Evolutionary conservation across 2,888 invertebrate species (phyloP).

Genomic region (Stictocephala bisonia): DNA sequence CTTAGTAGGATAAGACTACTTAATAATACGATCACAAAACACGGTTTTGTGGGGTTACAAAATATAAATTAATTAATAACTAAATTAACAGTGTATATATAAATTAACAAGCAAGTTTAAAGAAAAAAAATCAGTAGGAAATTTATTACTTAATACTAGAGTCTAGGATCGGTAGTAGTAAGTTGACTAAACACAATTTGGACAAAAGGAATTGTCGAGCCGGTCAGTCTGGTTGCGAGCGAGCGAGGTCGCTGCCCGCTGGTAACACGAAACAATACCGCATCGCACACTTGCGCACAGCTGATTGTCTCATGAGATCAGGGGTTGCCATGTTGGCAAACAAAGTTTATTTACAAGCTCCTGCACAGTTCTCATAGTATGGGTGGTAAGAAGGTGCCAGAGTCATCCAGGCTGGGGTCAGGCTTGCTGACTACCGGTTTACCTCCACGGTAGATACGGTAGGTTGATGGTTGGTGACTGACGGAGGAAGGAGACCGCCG

Average conservation of each 20-base stretch:
- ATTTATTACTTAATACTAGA: slow-evolving; percentile 40
- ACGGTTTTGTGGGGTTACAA: not conserved
- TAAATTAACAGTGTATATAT: slow-evolving; percentile 36
- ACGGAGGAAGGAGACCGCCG: slow-evolving; percentile 64
- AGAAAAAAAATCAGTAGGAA: slow-evolving; percentile 40
- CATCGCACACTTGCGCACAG: not conserved
- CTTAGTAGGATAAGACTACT: slow-evolving; percentile 26
- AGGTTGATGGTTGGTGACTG: slow-evolving; percentile 66
- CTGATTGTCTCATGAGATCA: slow-evolving; percentile 49
- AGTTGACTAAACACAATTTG: slow-evolving; percentile 36
- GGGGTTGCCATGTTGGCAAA: too few species aligned
- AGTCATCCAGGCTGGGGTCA: slow-evolving; percentile 69
- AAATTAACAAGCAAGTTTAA: slow-evolving; percentile 35
- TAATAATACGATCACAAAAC: slow-evolving; percentile 22
- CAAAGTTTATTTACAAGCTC: slow-evolving; percentile 11
- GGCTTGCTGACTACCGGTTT: slow-evolving; percentile 56
- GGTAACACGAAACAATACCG: slow-evolving; percentile 34
- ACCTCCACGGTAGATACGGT: slow-evolving; percentile 64
- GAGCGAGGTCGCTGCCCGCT: too few species aligned
- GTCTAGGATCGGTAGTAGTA: slow-evolving; percentile 43
- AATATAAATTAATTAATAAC: slow-evolving; percentile 27
- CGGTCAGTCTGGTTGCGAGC: not conserved
- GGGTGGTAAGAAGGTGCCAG: slow-evolving; percentile 73
- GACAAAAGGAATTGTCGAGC: not conserved
- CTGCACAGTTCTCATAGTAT: slow-evolving; percentile 67